A percentile compares a stretch with the other conserved stretches of the same genome.
These are phyloP conservation scores for Serranus cabrilla DNA, from an alignment of 2,797 vertebrate species.

Conservation along the genomic window DNA sequence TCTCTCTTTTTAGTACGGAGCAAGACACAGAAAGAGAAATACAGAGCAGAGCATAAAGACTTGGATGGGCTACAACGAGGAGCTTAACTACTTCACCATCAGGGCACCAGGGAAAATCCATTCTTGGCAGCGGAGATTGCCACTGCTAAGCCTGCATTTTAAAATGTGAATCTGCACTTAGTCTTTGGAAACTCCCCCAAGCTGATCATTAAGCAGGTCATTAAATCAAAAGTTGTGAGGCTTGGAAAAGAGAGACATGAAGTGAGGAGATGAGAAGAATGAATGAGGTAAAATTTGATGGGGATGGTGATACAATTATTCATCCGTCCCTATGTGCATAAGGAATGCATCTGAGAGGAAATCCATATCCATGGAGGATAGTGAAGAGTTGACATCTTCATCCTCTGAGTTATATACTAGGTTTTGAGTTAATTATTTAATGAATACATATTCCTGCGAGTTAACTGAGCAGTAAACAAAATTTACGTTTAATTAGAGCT, in stretches of 20 bases:
- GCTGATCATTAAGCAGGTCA: constrained; percentile 91
- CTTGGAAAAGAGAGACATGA: constrained; percentile 56
- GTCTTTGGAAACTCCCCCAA: constrained; percentile 92
- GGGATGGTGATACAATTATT: constrained; percentile 82
- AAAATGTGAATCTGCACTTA: constrained; percentile 93
- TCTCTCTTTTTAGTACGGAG: constrained; percentile 47
- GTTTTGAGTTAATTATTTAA: constrained; percentile 10
- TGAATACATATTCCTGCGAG: neutral
- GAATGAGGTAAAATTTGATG: constrained; percentile 80
- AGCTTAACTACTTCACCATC: constrained; percentile 92
- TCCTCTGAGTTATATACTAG: constrained; percentile 45
- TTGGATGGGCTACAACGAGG: constrained; percentile 86
- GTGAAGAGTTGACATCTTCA: constrained; percentile 79
- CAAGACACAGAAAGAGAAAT: constrained; percentile 50
- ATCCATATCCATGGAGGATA: constrained; percentile 82
- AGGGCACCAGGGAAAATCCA: constrained; percentile 92
- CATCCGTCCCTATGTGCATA: constrained; percentile 79
- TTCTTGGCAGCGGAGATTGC: constrained; percentile 91
- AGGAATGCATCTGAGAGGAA: constrained; percentile 84
- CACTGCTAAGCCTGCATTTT: constrained; percentile 94
- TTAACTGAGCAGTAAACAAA: constrained; percentile 1
- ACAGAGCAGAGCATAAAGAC: constrained; percentile 67
- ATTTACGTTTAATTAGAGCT: constrained; percentile 1
- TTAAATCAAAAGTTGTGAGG: constrained; percentile 93
- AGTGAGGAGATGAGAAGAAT: constrained; percentile 76